phyloP scores from a whole-genome alignment of 2,888 invertebrate species.

The Polymixis lichenea region DNA sequence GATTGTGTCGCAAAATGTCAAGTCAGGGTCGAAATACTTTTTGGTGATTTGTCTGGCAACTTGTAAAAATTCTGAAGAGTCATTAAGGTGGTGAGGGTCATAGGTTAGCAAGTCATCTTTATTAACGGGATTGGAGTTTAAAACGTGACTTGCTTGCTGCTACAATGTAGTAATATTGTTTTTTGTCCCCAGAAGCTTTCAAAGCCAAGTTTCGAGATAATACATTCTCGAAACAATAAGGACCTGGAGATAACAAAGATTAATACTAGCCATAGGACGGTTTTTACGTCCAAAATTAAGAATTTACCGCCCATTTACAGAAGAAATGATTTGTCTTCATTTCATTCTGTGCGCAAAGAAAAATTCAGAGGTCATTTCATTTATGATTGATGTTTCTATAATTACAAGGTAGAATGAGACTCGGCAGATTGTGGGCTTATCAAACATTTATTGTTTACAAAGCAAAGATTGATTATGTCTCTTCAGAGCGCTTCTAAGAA shows the following conservation, averaged over 20 bases:
- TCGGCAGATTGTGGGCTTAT: slow-evolving; percentile 37
- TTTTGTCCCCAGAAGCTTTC: not conserved
- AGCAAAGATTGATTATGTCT: slow-evolving; percentile 48
- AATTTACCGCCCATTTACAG: slow-evolving; percentile 46
- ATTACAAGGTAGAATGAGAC: slow-evolving; percentile 53
- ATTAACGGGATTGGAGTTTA: slow-evolving; percentile 27
- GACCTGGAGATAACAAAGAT: slow-evolving; percentile 32
- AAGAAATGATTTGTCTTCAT: slow-evolving; percentile 57
- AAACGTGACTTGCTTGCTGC: slow-evolving; percentile 22
- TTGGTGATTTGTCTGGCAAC: slow-evolving; percentile 44
- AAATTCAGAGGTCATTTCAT: slow-evolving; percentile 49
- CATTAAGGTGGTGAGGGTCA: slow-evolving; percentile 35
- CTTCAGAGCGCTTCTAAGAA: slow-evolving; percentile 35
- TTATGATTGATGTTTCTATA: slow-evolving; percentile 65
- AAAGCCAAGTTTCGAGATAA: slow-evolving; percentile 22
- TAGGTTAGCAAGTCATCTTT: slow-evolving; percentile 52
- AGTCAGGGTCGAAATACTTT: slow-evolving; percentile 55
- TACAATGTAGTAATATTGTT: slow-evolving; percentile 14
- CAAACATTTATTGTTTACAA: slow-evolving; percentile 51
- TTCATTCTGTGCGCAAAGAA: slow-evolving; percentile 42
- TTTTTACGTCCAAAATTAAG: slow-evolving; percentile 42
- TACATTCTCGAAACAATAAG: slow-evolving; percentile 36
- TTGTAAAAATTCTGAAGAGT: slow-evolving; percentile 26
- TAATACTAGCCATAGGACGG: slow-evolving; percentile 26
- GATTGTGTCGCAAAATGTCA: slow-evolving; percentile 43